A percentile compares a stretch with the other conserved stretches of the same genome.
These are phyloP conservation scores for Brachystomella parvula DNA, from an alignment of 1,140 invertebrate species.

Conservation along the genomic window DNA sequence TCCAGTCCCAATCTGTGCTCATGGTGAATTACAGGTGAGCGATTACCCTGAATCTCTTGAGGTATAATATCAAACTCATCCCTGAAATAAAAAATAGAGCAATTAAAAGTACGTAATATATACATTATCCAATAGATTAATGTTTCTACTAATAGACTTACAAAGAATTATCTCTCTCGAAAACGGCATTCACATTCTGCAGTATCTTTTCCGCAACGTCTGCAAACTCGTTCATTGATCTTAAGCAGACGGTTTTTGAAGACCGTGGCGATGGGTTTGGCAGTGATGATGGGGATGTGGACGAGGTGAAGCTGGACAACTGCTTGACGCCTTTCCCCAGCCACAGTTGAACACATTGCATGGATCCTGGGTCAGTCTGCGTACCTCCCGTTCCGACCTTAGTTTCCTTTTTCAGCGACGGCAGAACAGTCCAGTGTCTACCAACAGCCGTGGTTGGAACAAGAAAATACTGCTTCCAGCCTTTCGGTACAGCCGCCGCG, in stretches of 20 bases:
- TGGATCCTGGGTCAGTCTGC: neutral
- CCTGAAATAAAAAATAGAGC: slow-evolving; percentile 50
- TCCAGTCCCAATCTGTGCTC: slow-evolving; percentile 69
- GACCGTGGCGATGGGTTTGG: neutral
- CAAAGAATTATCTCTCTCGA: slow-evolving; percentile 31
- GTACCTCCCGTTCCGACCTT: neutral
- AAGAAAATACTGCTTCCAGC: no score
- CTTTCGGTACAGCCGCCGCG: no score
- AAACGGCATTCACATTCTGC: slow-evolving; percentile 28
- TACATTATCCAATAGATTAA: neutral
- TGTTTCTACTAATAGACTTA: slow-evolving; percentile 18
- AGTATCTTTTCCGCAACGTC: slow-evolving; percentile 33
- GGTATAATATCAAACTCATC: slow-evolving; percentile 78
- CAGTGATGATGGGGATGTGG: neutral
- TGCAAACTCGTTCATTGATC: slow-evolving; percentile 18
- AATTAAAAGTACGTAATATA: slow-evolving; percentile 13
- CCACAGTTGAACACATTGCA: slow-evolving; percentile 8
- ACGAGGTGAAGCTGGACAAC: neutral
- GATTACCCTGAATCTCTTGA: slow-evolving; percentile 66
- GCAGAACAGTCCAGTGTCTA: no score
- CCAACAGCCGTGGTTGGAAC: no score
- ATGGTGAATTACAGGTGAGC: slow-evolving; percentile 70
- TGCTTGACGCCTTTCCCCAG: neutral
- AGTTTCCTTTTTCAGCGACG: no score
- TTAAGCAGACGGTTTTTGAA: neutral